Evolutionary conservation across 2,113 vertebrate genomes (phyloP).

Genomic region (human (Homo sapiens)): GRCh38 chr6:12722501-12723000

Average conservation of each 20-base stretch:
- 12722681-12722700: background rate
- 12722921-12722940: background rate
- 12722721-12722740: background rate
- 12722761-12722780: background rate
- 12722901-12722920: background rate
- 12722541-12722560: background rate
- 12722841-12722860: background rate
- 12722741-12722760: background rate
- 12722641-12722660: background rate
- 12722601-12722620: background rate
- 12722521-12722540: background rate
- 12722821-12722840: background rate
- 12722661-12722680: background rate
- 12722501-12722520: background rate
- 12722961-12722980: background rate
- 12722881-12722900: background rate
- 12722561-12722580: background rate
- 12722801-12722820: background rate
- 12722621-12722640: background rate
- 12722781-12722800: no score
- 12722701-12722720: background rate
- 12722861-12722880: background rate
- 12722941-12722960: background rate
- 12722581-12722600: background rate
- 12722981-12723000: background rate